phyloP scores from a whole-genome alignment of 2,888 invertebrate genomes.

The Drosophila neutralis region DNA sequence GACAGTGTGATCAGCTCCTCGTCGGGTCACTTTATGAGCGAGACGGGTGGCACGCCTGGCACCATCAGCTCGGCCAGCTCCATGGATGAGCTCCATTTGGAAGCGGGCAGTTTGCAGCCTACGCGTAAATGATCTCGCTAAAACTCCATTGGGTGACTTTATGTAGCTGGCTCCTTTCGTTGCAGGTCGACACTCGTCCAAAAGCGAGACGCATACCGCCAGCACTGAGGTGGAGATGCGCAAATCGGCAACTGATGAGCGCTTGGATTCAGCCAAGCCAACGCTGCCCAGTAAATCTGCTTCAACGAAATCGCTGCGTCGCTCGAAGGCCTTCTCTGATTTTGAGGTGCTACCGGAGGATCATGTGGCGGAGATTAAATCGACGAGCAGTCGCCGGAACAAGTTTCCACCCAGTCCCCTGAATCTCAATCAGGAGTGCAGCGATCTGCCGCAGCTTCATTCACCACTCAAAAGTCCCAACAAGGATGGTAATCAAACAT shows the following conservation, averaged over 20 bases:
- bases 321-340: constrained; percentile 79
- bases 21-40: constrained; percentile 85
- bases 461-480: constrained; percentile 83
- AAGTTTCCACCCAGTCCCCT: constrained; percentile 83
- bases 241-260: constrained; percentile 66
- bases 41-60: constrained; percentile 87
- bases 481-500: constrained; percentile 81
- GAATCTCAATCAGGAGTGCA: constrained; percentile 82
- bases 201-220: constrained; percentile 77
- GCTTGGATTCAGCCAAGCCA: constrained; percentile 58
- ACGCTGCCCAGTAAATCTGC: constrained; percentile 68
- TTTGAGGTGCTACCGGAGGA: constrained; percentile 84
- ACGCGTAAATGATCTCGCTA: constrained; percentile 55
- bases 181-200: constrained; percentile 83
- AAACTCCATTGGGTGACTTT: background rate
- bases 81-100: constrained; percentile 87
- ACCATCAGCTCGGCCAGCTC: constrained; percentile 91
- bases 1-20: constrained; percentile 86
- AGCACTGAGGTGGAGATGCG: constrained; percentile 75
- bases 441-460: constrained; percentile 83
- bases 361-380: constrained; percentile 81
- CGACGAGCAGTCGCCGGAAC: constrained; percentile 67
- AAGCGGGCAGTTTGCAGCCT: constrained; percentile 60
- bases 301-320: constrained; percentile 78
- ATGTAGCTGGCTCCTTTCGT: background rate